Evolutionary conservation across 2,888 invertebrate species (phyloP).

Genomic region (Sphinx pinastri): DNA sequence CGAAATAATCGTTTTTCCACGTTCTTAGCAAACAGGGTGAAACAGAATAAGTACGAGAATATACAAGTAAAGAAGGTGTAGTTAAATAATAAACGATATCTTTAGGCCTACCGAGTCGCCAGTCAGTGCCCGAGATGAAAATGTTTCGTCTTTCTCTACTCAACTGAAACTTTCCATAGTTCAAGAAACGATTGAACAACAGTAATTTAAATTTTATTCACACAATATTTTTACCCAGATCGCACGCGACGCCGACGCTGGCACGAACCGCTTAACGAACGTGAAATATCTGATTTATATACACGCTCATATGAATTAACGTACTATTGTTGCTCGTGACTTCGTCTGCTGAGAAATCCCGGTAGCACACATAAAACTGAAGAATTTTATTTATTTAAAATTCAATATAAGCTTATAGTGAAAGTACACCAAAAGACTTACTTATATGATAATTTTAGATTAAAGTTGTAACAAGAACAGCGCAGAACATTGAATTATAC

Average conservation of each 20-base stretch:
- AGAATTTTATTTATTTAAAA: not conserved
- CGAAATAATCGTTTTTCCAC: too few relatives aligned
- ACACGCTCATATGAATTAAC: slow-evolving; percentile 8
- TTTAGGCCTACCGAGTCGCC: not conserved
- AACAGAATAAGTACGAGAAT: too few relatives aligned
- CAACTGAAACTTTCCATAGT: not conserved
- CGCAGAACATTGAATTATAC: too few relatives aligned
- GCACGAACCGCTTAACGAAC: slow-evolving; percentile 8
- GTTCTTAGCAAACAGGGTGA: too few relatives aligned
- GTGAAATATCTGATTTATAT: slow-evolving; percentile 18
- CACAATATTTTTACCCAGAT: slow-evolving; percentile 7
- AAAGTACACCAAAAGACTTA: too few relatives aligned
- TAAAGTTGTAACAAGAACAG: too few relatives aligned
- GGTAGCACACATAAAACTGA: not conserved
- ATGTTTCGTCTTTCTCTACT: not conserved
- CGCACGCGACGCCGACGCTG: slow-evolving; percentile 13
- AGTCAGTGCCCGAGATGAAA: not conserved
- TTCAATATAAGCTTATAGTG: too few relatives aligned
- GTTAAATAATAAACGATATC: too few relatives aligned
- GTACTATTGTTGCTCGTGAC: not conserved
- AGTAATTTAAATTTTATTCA: slow-evolving; percentile 4
- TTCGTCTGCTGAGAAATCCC: not conserved
- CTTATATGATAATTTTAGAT: too few relatives aligned
- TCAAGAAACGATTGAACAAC: slow-evolving; percentile 13
- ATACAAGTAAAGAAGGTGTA: too few relatives aligned